These are phyloP conservation scores for Acanthosepion pharaonis DNA, from an alignment of 2,888 invertebrate species.

Conservation along the genomic window DNA sequence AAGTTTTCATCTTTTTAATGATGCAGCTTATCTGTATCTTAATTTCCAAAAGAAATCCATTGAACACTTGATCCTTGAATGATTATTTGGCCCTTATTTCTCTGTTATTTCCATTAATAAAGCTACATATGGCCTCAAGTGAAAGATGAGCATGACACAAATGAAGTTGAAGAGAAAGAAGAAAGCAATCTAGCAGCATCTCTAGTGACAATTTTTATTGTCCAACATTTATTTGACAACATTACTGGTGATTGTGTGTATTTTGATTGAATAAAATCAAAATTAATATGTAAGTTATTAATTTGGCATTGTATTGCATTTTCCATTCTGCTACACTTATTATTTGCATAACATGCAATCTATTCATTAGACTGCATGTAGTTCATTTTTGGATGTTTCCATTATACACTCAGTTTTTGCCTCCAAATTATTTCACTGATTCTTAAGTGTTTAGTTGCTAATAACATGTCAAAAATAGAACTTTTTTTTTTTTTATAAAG, in stretches of 20 bases:
- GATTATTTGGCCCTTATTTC: constrained; percentile 37
- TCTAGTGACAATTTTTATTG: background rate
- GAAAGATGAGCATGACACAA: constrained; percentile 17
- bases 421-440: too few species aligned
- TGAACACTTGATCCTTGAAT: background rate
- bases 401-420: too few species aligned
- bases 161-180: background rate
- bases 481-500: too few species aligned
- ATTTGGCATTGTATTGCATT: background rate
- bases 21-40: too few species aligned
- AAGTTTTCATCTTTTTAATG: too few species aligned
- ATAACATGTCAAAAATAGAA: too few species aligned
- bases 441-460: too few species aligned
- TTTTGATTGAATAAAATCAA: constrained; percentile 11
- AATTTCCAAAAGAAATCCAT: too few species aligned
- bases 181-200: background rate
- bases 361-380: too few species aligned
- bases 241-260: background rate
- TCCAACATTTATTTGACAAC: background rate
- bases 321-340: too few species aligned
- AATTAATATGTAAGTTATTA: constrained; percentile 13
- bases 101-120: constrained; percentile 39
- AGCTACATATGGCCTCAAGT: background rate
- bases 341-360: too few species aligned
- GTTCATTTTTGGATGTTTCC: too few species aligned